Evolutionary conservation across 2,113 vertebrate genomes (phyloP), one percentile per base, ranked within the genome.

Genomic region (Platichthys flesus): DNA sequence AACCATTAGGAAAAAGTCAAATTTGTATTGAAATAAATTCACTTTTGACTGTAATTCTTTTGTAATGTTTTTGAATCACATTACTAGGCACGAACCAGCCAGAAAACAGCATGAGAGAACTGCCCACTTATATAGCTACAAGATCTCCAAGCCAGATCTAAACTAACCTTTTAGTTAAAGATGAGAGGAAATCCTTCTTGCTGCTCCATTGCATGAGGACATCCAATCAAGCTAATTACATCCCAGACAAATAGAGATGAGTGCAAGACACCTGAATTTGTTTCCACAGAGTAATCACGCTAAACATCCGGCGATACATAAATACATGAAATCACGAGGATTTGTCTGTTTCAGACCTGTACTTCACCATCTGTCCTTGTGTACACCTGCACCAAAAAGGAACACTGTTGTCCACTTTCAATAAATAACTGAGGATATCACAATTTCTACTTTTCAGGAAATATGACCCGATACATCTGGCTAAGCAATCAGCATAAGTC

Each of bases 151-250:
- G 51, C 57, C 26, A 31, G n/a, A 63, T 51, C 58, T 74, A 65
- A 79, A 82, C 57, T 0, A 72, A 62, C 31, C 31, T 60, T 63
- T 84, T 58, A 42, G 69, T 64, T 66, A 64, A 62, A 63, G 63
- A 79, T 76, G 58, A 77, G 2, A 73, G 71, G 66, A 85, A 77
- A 76, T 81, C 64, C 58, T 76, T 71, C 55, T 60, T 76, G 68
- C 61, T 78, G n/a, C 24, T 58, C 6, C 77, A 83, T 85, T 85
- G 78, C 78, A 89, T 80, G 81, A 87, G 49, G 12, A 75, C 67
- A 56, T 89, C 79, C 86, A 87, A 85, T 91, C 83, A 84, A 37
- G 37, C 56, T 91, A 81, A 90, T 91, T 86, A 79, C 66, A 73
- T 85, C 64, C 54, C 54, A 42, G 60, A 64, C 55, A 74, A 71